Evolutionary conservation across 2,113 vertebrate genomes (phyloP).

Genomic region (Xiphophorus maculatus): DNA sequence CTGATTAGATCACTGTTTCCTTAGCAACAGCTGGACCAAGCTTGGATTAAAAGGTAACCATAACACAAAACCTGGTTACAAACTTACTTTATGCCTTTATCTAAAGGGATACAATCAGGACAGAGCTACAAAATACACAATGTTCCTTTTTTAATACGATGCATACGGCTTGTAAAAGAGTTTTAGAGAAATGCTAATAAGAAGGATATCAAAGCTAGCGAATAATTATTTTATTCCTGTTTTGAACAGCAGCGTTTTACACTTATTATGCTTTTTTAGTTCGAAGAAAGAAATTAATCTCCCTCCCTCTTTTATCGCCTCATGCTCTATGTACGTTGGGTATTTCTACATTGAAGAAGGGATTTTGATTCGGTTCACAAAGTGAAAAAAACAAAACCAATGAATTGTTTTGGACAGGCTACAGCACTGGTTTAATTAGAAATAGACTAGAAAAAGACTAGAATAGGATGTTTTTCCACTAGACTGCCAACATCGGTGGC

Average conservation of each 20-base stretch:
- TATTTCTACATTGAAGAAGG: neutral
- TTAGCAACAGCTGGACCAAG: slow-evolving; percentile 16
- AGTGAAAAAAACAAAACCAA: neutral
- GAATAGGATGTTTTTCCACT: no score
- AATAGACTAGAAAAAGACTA: neutral
- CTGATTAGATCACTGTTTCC: slow-evolving; percentile 8
- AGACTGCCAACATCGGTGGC: no score
- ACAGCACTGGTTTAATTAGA: neutral
- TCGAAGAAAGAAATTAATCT: neutral
- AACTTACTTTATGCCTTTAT: slow-evolving; percentile 1
- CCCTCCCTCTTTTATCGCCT: neutral
- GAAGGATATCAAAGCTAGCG: neutral
- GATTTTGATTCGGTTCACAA: neutral
- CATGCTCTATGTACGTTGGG: neutral
- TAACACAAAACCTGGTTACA: neutral
- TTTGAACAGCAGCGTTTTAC: neutral
- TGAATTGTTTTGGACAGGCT: no score
- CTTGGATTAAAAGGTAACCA: slow-evolving; percentile 16
- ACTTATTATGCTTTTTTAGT: neutral
- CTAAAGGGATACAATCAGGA: slow-evolving; percentile 35
- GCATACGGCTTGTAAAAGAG: no score
- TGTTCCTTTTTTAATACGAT: no score
- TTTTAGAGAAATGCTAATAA: neutral
- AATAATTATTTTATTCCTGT: neutral
- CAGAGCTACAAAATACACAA: neutral